phyloP scores from a whole-genome alignment of 2,113 vertebrate genomes.

The Lasiurus cinereus region DNA sequence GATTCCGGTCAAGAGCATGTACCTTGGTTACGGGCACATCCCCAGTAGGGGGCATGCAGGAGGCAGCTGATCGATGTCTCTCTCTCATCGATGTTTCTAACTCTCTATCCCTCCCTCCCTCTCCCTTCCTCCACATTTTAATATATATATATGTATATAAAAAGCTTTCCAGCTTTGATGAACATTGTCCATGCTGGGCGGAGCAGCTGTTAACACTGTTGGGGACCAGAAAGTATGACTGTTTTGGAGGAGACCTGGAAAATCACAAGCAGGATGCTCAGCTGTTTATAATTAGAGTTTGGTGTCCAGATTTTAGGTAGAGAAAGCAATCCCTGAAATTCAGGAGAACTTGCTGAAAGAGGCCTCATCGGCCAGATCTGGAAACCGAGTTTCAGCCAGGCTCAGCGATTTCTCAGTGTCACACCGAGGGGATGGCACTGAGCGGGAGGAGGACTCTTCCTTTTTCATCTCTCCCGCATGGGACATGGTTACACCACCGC shows the following conservation, averaged over 20 bases:
- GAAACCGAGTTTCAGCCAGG: neutral
- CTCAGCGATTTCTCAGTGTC: neutral
- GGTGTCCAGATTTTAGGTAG: neutral
- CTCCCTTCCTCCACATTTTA: too few species aligned
- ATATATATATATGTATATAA: too few species aligned
- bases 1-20: too few species aligned
- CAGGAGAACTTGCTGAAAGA: neutral
- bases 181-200: neutral
- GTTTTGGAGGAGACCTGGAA: neutral
- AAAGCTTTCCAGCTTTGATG: neutral
- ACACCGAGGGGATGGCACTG: neutral
- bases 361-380: neutral
- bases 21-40: too few species aligned
- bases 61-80: too few species aligned
- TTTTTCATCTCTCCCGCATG: neutral
- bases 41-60: too few species aligned
- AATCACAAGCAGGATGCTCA: neutral
- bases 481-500: neutral
- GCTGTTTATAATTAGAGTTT: neutral
- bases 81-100: too few species aligned
- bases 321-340: slow-evolving; percentile 21
- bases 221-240: neutral
- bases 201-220: neutral
- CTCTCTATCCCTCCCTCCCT: too few species aligned
- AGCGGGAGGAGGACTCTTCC: neutral